phyloP scores from a whole-genome alignment of 1,140 invertebrate genomes.

The Penaeus japonicus region DNA sequence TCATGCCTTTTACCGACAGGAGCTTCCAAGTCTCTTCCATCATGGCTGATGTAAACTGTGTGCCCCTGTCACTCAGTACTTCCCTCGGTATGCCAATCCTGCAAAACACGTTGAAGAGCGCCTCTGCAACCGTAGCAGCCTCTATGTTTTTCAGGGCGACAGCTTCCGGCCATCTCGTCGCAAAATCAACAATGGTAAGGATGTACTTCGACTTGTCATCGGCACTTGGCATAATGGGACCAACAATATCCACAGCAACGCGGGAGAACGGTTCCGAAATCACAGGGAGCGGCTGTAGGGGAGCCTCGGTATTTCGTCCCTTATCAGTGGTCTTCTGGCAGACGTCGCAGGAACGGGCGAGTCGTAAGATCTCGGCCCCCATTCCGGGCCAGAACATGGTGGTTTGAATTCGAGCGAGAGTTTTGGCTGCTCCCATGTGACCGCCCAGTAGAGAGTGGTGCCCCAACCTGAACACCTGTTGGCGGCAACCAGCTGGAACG shows the following conservation, averaged over 20 bases:
- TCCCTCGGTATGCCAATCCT: neutral
- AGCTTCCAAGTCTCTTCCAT: too few relatives aligned
- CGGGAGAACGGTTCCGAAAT: neutral
- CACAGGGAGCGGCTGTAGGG: neutral
- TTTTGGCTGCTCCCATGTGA: neutral
- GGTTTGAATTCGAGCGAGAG: neutral
- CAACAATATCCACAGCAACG: neutral
- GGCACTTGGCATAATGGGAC: neutral
- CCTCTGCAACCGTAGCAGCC: neutral
- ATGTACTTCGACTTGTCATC: constrained; percentile 78
- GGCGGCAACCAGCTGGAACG: constrained; percentile 63
- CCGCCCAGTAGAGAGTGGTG: neutral
- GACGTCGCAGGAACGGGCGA: neutral
- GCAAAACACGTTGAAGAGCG: neutral
- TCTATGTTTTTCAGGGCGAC: neutral
- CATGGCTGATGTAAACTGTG: constrained; percentile 1
- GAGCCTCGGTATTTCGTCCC: neutral
- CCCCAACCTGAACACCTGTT: neutral
- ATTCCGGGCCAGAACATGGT: neutral
- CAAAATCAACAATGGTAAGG: constrained; percentile 92
- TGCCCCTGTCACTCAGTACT: neutral
- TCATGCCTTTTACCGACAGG: too few relatives aligned
- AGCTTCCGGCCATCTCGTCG: constrained; percentile 75
- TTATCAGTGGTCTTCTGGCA: neutral
- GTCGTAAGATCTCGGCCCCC: neutral